Evolutionary conservation across 30 jellyfish, hydroid and myxozoan species (phyloP), one percentile per base, ranked within the genome.

Genomic region (Pelagia noctiluca): DNA sequence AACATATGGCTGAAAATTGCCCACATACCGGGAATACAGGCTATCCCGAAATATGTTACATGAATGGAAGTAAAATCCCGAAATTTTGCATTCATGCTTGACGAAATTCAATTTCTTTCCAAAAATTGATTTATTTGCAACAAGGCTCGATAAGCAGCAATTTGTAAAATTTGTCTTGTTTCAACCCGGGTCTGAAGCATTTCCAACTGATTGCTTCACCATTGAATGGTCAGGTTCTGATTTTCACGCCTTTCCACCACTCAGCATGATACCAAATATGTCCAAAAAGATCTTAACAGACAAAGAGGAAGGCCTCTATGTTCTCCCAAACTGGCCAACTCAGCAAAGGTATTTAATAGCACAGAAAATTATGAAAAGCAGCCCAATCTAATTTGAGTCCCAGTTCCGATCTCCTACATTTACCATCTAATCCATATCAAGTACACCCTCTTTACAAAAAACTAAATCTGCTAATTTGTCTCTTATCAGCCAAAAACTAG

Each of bases 1-100:
- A 60, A 78, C 47, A 81, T 81, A 23, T 81, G 92, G 92, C 3
- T 81, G 22, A 13, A 85, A 16, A 76, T 70, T 65, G 78, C 92
- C 19, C 77, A 81, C 34, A 69, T 81, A 2, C 86, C 92, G 21
- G 85, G 92, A 18, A 48, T 81, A 78, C 8, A 25, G 87, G 28
- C 22, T 28, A 42, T 23, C 85, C 10, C 35, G 29, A 13, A 50
- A 61, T 35, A 30, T 48, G 7, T 66, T 29, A 12, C 35, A 71
- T 1, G 90, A 79, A 38, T 79, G 90, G 90, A 34, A 24, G 71
- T 49, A 61, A 11, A 34, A 24, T 28, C 22, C 73, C 10, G 46
- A 64, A 2, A 13, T 24, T 16, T 42, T 31, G 21, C 37, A 28
- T 0, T 2, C 22, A 26, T 23, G 35, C 37, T 23, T 63, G 23